These are phyloP conservation scores for Actinopyga echinites DNA, from an alignment of 53 echinoderm and acorn worm genomes.

Conservation along the genomic window DNA sequence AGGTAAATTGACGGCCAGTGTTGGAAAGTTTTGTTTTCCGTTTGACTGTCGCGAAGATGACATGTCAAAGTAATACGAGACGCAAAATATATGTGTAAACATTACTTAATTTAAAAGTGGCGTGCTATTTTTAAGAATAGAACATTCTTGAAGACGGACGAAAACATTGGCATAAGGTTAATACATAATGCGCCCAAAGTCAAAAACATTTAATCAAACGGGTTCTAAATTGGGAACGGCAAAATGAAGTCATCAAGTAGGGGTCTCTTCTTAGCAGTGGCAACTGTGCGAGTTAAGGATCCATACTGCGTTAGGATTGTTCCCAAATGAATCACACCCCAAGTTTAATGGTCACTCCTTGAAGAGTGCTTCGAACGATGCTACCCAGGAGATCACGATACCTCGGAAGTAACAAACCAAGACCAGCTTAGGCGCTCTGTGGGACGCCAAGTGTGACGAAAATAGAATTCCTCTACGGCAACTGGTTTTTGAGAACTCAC, in stretches of 20 bases:
- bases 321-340: slow-evolving; percentile 16
- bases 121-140: no score
- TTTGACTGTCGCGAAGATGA: no score
- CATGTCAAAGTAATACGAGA: no score
- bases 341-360: slow-evolving; percentile 1
- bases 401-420: slow-evolving; percentile 39
- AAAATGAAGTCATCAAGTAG: background rate
- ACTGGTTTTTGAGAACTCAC: slow-evolving; percentile 13
- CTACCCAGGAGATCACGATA: slow-evolving; percentile 9
- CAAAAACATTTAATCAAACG: no score
- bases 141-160: no score
- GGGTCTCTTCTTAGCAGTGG: background rate
- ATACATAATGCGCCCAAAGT: no score
- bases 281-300: slow-evolving; percentile 11
- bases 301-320: slow-evolving; percentile 18
- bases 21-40: no score
- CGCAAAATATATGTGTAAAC: no score
- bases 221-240: background rate
- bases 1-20: no score
- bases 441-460: slow-evolving; percentile 33
- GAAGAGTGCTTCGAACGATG: background rate
- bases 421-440: slow-evolving; percentile 39
- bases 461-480: slow-evolving; percentile 25
- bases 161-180: no score
- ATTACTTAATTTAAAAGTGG: no score